Conservation (phyloP, 1,140 invertebrate genomes). For the Bombus superbus region DNA sequence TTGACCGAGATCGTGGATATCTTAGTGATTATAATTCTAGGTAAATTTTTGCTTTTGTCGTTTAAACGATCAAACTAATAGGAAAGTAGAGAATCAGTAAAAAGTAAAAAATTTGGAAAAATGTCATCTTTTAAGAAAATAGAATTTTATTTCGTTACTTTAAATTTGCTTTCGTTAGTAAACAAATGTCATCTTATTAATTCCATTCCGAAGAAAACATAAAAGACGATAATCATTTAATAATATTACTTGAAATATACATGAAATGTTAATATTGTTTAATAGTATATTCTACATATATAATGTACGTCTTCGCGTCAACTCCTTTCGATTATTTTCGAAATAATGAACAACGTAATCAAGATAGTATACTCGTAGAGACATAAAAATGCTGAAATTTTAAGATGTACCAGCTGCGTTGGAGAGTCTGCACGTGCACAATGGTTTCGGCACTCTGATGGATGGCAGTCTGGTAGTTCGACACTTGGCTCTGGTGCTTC, state of each 20-base stretch:
- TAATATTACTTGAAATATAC: no score
- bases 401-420: conserved; percentile 91
- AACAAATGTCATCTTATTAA: neutral
- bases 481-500: conserved; percentile 85
- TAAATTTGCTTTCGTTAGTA: neutral
- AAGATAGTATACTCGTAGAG: neutral
- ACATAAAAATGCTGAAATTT: neutral
- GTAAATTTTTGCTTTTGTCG: conserved; percentile 77
- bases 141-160: neutral
- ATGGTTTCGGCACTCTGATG: conserved; percentile 94
- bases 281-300: no score
- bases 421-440: conserved; percentile 92
- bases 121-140: neutral
- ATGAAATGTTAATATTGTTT: no score
- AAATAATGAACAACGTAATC: neutral
- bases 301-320: no score
- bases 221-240: no score
- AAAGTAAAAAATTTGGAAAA: neutral
- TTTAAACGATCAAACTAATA: neutral
- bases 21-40: conserved; percentile 93
- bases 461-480: conserved; percentile 91
- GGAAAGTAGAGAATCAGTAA: neutral
- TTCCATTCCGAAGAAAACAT: neutral
- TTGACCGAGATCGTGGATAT: conserved; percentile 89
- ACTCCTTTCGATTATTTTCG: no score